phyloP scores from a whole-genome alignment of 2,797 vertebrate species.

The Enteromius trimaculatus region DNA sequence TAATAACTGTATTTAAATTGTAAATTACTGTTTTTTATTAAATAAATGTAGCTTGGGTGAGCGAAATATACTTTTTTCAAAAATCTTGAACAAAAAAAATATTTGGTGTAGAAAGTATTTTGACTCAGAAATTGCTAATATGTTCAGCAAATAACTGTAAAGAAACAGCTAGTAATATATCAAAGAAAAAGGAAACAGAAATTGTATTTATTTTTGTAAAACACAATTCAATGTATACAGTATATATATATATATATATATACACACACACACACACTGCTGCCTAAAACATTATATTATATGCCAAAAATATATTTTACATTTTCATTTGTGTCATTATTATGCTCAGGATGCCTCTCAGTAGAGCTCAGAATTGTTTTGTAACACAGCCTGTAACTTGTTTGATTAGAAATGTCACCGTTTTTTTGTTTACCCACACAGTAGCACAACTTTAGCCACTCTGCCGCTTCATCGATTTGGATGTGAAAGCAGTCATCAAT shows the following conservation, averaged over 20 bases:
- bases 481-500: constrained; percentile 32
- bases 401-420: background rate
- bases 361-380: background rate
- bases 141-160: background rate
- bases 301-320: background rate
- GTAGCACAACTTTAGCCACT: constrained; percentile 12
- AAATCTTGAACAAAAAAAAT: background rate
- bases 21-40: background rate
- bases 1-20: too few relatives aligned
- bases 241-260: too few relatives aligned
- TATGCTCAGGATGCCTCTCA: background rate
- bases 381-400: background rate
- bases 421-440: background rate
- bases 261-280: background rate
- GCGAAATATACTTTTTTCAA: background rate
- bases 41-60: background rate
- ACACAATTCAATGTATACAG: background rate
- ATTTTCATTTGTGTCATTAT: background rate
- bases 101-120: background rate
- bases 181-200: background rate
- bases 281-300: background rate
- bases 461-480: background rate
- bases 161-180: background rate
- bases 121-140: background rate
- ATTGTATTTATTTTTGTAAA: background rate